Evolutionary conservation across 53 echinoderm and acorn worm species (phyloP).

Genomic region (Zoroaster sp.): DNA sequence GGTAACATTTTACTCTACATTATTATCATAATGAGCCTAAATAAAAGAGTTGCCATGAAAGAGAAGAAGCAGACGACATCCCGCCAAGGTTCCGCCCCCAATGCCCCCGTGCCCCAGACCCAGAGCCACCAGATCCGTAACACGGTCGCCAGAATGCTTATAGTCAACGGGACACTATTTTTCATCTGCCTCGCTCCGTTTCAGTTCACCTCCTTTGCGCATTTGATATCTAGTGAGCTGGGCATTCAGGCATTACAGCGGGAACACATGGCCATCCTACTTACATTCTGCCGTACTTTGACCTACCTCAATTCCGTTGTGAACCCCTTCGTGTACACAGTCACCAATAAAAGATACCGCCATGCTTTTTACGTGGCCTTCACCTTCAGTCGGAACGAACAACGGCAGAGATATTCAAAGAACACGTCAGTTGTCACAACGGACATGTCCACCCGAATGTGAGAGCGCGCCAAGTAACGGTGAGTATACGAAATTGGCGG

Average conservation of each 20-base stretch:
- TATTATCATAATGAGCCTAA: conserved; percentile 40
- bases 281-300: conserved; percentile 32
- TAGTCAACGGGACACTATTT: conserved; percentile 66
- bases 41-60: conserved; percentile 18
- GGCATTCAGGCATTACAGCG: neutral
- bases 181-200: conserved; percentile 65
- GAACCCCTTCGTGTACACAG: conserved; percentile 73
- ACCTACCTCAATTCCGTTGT: conserved; percentile 58
- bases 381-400: conserved; percentile 38
- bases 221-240: neutral
- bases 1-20: conserved; percentile 46
- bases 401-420: conserved; percentile 38
- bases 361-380: conserved; percentile 65
- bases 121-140: conserved; percentile 61
- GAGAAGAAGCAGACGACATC: conserved; percentile 23
- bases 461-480: neutral
- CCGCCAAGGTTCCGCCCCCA: conserved; percentile 34
- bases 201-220: conserved; percentile 42
- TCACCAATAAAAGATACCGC: conserved; percentile 59
- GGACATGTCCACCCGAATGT: conserved; percentile 57
- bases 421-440: conserved; percentile 49
- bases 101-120: neutral
- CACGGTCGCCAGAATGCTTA: conserved; percentile 65
- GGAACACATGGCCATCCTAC: neutral
- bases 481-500: neutral